These are phyloP conservation scores for Podabrus alpinus DNA, from an alignment of 2,888 invertebrate species.

Conservation along the genomic window DNA sequence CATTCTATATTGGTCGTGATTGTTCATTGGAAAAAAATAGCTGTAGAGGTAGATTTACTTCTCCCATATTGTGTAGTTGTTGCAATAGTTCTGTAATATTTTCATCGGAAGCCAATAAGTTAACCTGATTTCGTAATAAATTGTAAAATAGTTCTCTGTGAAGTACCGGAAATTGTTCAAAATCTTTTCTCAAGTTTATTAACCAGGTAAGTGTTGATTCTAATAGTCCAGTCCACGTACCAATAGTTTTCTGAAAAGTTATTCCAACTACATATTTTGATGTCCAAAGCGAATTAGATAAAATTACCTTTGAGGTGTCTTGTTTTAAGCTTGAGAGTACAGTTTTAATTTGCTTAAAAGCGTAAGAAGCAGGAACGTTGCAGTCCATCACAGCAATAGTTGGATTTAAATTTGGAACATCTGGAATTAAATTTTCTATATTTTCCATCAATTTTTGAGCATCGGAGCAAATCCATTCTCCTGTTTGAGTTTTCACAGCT, in stretches of 20 bases:
- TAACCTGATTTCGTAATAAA: conserved; percentile 62
- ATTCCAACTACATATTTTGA: too few species aligned
- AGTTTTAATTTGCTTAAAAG: conserved; percentile 64
- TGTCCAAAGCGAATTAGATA: too few species aligned
- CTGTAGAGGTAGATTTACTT: conserved; percentile 53
- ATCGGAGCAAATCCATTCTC: conserved; percentile 63
- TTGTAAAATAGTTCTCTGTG: conserved; percentile 64
- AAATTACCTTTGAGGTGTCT: conserved; percentile 58
- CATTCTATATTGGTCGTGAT: too few species aligned
- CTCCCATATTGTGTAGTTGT: conserved; percentile 68
- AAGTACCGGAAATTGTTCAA: conserved; percentile 65
- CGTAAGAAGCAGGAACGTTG: conserved; percentile 64
- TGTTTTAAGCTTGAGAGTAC: conserved; percentile 59
- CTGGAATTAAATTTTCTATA: conserved; percentile 57
- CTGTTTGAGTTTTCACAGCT: conserved; percentile 59
- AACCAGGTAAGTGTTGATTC: conserved; percentile 62
- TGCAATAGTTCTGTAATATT: conserved; percentile 66
- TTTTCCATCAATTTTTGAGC: conserved; percentile 58
- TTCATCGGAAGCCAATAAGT: conserved; percentile 67
- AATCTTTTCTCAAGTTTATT: conserved; percentile 57
- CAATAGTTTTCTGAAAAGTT: conserved; percentile 49
- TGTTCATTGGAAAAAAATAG: not conserved
- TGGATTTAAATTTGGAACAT: conserved; percentile 63
- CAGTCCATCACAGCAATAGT: conserved; percentile 65
- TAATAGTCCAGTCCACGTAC: conserved; percentile 62